Evolutionary conservation across 1,140 invertebrate genomes (phyloP), one percentile per base, ranked within the genome.

Genomic region (Macrocentrus cingulum): DNA sequence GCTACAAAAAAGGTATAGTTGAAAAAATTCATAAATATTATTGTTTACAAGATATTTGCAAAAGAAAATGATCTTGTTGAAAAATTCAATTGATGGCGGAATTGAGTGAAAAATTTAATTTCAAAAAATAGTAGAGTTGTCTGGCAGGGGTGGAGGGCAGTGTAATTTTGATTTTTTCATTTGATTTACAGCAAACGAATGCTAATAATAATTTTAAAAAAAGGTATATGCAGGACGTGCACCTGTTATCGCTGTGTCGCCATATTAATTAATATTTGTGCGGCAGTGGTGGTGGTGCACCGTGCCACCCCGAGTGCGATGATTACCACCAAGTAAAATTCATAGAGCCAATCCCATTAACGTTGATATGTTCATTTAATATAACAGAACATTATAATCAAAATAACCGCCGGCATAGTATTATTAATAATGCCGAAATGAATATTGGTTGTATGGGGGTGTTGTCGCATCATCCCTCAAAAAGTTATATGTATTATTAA

Each of bases 321-420:
- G 7, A 19, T 42, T 16, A 16, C n/a, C 41, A 42, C n/a, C 41
- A 18, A 46, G 41, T n/a, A 44, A 23, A 19, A 46, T 46, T 19
- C 44, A 46, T 19, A 20, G 8, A 39, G 42, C 57, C 23, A 45
- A 63, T 53, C 50, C 53, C 37, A 16, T 49, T 18, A 32, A 41
- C 50, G 58, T 39, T 9, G 19, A 36, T 36, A 36, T 19, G 37
- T 37, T 49, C 46, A 49, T 49, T 16, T 29, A 29, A 29, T 29
- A 29, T 5, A 4, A 29, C 4, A 5, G 9, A 29, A 5, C 4
- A 29, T 29, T 5, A 29, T 29, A 29, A 29, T 29, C 4, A 9
- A 29, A 5, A 4, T 29, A 4, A 5, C 9, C 9, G 25, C 9
- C 25, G 25, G 25, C n/a, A n/a, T n/a, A n/a, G n/a, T n/a, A n/a